Evolutionary conservation across 2,888 invertebrate genomes (phyloP).

Genomic region (Cephus nigrinus): DNA sequence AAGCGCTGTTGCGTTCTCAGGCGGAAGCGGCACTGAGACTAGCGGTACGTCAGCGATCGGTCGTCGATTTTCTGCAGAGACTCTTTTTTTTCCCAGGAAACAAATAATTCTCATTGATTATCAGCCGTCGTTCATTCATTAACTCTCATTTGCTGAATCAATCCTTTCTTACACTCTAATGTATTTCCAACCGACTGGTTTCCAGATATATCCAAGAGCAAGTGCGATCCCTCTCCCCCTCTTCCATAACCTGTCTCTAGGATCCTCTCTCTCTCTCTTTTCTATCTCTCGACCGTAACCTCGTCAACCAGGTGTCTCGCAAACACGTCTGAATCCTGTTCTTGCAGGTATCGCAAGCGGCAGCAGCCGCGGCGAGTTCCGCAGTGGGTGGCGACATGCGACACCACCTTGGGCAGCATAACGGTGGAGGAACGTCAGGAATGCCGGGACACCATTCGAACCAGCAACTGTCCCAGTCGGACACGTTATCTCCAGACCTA

Average conservation of each 20-base stretch:
- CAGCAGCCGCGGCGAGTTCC: constrained; percentile 64
- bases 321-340: background rate
- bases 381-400: constrained; percentile 63
- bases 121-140: constrained; percentile 43
- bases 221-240: background rate
- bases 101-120: constrained; percentile 21
- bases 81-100: background rate
- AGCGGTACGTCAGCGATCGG: constrained; percentile 69
- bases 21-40: constrained; percentile 86
- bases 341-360: constrained; percentile 59
- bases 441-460: constrained; percentile 64
- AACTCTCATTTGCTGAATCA: background rate
- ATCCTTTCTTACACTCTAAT: background rate
- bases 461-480: constrained; percentile 62
- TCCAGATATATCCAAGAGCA: background rate
- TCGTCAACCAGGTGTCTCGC: constrained; percentile 1
- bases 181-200: background rate
- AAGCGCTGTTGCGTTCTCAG: constrained; percentile 84
- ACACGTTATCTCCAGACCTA: constrained; percentile 60
- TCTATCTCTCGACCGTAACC: background rate
- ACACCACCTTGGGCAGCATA: constrained; percentile 64
- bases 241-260: background rate
- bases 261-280: background rate
- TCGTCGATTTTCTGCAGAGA: constrained; percentile 37
- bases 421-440: constrained; percentile 59